Evolutionary conservation across 2,888 invertebrate species (phyloP), one percentile per base, ranked within the genome.

Genomic region (Callyntrura sp.): DNA sequence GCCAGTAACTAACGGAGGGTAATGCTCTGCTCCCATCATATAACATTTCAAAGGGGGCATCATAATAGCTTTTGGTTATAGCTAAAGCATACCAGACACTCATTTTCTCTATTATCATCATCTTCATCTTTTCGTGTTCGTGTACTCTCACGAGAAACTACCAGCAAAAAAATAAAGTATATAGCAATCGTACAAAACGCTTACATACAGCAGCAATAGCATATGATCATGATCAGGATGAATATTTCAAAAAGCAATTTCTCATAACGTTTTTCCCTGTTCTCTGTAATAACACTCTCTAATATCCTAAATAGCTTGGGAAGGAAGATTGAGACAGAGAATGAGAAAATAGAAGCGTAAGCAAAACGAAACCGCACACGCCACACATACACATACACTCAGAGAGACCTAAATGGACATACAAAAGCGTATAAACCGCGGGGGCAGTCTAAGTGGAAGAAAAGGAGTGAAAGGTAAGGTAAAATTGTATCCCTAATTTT

Each of bases 21-120:
- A 8, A 51, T 48, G 65, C 65, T 43, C 78, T 78, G 65, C 73
- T 78, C 78, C 78, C 87, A 70, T 87, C 81, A 87, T 78, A 79
- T 35, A 76, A 68, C 79, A 86, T 65, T 62, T 51, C 78, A 85
- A 85, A 73, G 45, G 73, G 78, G 62, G 62, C 25, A 81, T 43
- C 81, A 86, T 79, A 76, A 86, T 25, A 86, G 20, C 48, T 45
- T 76, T 60, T 79, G 51, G 48, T 43, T 84, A 60, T 43, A 85
- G 84, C 73, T 48, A 14, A 23, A 70, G 45, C 85, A 76, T 70
- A 60, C n/a, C 28, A 60, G 81, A 62, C 62, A 45, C 62, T 62
- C 81, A 62, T 81, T 81, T 81, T 81, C 62, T 60, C 60, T 60
- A 81, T 45, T 57, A 79, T 62, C 81, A 60, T 60, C 60, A 79